Conservation (phyloP, 2,888 invertebrate genomes). For the Limulus polyphemus region DNA sequence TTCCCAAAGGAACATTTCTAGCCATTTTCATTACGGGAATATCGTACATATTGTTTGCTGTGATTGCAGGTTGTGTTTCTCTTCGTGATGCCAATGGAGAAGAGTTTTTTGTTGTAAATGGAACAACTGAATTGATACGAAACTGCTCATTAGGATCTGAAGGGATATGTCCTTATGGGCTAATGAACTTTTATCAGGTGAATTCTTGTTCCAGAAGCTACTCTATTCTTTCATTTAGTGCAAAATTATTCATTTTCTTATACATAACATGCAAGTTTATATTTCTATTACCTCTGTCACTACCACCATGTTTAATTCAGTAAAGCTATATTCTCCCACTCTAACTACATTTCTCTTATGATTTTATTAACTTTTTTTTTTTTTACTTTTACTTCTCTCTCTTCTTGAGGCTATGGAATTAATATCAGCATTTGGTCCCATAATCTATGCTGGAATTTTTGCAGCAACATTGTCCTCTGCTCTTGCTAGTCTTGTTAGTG, state of each 20-base stretch:
- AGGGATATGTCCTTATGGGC: constrained; percentile 58
- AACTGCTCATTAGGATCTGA: constrained; percentile 40
- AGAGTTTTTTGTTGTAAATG: constrained; percentile 25
- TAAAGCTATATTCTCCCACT: too few relatives aligned
- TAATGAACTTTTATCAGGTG: constrained; percentile 47
- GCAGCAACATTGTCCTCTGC: constrained; percentile 95
- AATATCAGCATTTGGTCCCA: constrained; percentile 57
- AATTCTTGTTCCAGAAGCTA: too few relatives aligned
- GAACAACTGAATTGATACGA: constrained; percentile 28
- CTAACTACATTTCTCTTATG: too few relatives aligned
- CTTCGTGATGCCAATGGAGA: constrained; percentile 65
- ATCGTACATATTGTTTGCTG: constrained; percentile 68
- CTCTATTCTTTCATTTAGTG: too few relatives aligned
- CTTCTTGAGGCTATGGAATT: constrained; percentile 35
- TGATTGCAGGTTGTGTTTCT: constrained; percentile 68
- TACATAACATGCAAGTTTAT: too few relatives aligned
- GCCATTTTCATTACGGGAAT: constrained; percentile 74
- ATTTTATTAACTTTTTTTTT: too few relatives aligned
- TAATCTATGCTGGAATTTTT: constrained; percentile 92
- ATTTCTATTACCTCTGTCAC: too few relatives aligned
- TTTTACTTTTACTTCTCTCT: too few relatives aligned
- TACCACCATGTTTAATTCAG: too few relatives aligned
- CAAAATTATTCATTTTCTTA: too few relatives aligned
- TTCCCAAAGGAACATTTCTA: constrained; percentile 83
- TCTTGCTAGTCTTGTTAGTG: constrained; percentile 82